phyloP scores from a whole-genome alignment of 2,113 vertebrate genomes.

The Aspidoscelis tigris region DNA sequence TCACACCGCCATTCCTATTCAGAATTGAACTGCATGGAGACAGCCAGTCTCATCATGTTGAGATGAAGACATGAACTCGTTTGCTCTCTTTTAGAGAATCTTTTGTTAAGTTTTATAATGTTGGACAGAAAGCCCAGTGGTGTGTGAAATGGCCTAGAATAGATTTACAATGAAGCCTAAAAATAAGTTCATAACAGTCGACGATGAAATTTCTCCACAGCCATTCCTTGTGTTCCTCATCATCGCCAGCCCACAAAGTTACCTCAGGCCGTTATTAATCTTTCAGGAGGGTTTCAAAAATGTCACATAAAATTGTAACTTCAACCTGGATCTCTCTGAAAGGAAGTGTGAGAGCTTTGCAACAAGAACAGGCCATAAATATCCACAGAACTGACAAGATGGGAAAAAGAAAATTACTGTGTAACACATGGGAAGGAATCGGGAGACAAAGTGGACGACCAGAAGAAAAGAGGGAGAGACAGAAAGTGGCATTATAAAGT shows the following conservation, averaged over 20 bases:
- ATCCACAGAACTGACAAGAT: background rate
- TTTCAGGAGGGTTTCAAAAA: background rate
- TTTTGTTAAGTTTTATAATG: constrained; percentile 34
- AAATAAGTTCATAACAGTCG: constrained; percentile 24
- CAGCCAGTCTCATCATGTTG: constrained; percentile 5
- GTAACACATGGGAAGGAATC: constrained; percentile 13
- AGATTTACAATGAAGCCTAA: background rate
- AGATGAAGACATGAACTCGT: background rate
- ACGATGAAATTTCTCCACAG: constrained; percentile 22
- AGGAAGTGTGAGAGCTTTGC: background rate
- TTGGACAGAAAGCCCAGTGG: constrained; percentile 13
- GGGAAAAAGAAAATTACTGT: constrained; percentile 27
- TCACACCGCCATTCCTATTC: background rate
- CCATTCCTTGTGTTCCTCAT: constrained; percentile 15
- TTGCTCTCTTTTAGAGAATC: constrained; percentile 7
- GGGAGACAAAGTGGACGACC: constrained; percentile 24
- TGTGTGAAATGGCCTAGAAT: constrained; percentile 22
- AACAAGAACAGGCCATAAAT: constrained; percentile 17
- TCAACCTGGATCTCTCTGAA: background rate
- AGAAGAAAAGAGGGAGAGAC: constrained; percentile 6
- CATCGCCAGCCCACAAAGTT: background rate
- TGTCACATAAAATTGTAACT: background rate
- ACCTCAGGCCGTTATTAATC: background rate
- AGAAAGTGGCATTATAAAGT: constrained; percentile 19
- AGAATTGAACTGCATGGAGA: background rate